Percentiles rank a stretch among this genome's conserved stretches.
These are phyloP conservation scores for Phallusia fumigata DNA, from an alignment of 23 tunicate species.

Conservation along the genomic window DNA sequence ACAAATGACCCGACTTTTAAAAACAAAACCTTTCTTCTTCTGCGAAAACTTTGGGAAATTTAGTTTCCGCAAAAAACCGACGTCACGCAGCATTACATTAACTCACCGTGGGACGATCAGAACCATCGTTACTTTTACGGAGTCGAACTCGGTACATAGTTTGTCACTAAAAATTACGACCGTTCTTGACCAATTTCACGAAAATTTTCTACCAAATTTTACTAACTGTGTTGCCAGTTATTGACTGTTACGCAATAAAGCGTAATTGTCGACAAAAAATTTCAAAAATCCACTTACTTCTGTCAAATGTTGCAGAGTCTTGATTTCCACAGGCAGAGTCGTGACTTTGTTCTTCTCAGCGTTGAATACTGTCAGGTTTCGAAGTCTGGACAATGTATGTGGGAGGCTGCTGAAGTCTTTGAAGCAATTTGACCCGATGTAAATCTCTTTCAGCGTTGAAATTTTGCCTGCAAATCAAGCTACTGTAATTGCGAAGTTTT, in stretches of 20 bases:
- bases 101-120: neutral
- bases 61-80: too few species aligned
- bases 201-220: neutral
- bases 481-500: too few species aligned
- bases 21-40: too few species aligned
- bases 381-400: conserved; percentile 30
- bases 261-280: too few species aligned
- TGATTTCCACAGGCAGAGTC: conserved; percentile 44
- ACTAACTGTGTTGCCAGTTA: neutral
- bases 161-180: neutral
- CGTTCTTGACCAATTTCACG: too few species aligned
- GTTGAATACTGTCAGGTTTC: conserved; percentile 35
- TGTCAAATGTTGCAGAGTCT: conserved; percentile 26
- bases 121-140: conserved; percentile 1
- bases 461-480: conserved; percentile 22
- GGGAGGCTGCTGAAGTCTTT: conserved; percentile 35
- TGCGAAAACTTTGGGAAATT: too few species aligned
- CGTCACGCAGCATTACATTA: too few species aligned
- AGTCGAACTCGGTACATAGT: neutral
- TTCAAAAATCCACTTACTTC: conserved; percentile 22
- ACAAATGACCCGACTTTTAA: too few species aligned
- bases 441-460: conserved; percentile 36
- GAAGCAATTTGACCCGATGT: conserved; percentile 46
- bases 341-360: conserved; percentile 28
- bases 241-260: too few species aligned